Evolutionary conservation across 2,888 invertebrate genomes (phyloP), one percentile per base, ranked within the genome.

Genomic region (Chloromyia formosa): DNA sequence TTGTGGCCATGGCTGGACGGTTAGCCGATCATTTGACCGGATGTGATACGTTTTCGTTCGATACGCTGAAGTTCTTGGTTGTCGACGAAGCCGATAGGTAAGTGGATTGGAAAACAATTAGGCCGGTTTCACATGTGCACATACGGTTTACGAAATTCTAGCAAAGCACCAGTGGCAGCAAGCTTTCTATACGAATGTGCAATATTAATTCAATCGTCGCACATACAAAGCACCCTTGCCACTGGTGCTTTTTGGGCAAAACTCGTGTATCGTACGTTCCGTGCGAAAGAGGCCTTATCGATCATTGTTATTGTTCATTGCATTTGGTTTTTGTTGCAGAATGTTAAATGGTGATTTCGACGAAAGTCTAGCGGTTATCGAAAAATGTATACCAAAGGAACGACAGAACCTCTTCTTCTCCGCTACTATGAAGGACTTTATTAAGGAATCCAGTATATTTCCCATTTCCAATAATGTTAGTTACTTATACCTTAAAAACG

Each of bases 1-100:
- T 99, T 1, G 93, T 99, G 0, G 95, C 98, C 0, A 98, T 98
- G 83, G 98, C 99, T 0, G 99, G 99, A 0, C 88, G 98, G 18
- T 85, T 99, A 53, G 95, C 95, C 0, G 98, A 98, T 85, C 97
- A 97, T 83, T 88, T 98, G 10, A 91, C 93, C 72, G 95, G 94
- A 79, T 95, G 95, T 82, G 89, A 94, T 78, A 94, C 94, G 16
- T 94, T 94, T 81, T 90, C 90, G 1, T 89, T 97, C 79, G 90
- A 90, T 79, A 92, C 90, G 80, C 89, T 96, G 0, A 91, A 93
- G 81, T 95, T 92, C 86, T 86, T 98, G 79, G 97, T 99, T 0
- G 84, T 99, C 72, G 99, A 99, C 86, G 99, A 99, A 87, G 99
- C 98, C 42, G 99, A 99, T 83, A 89, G 88, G 79, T 81, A 88